phyloP scores from a whole-genome alignment of 1,140 invertebrate genomes.

The Idris sp. region DNA sequence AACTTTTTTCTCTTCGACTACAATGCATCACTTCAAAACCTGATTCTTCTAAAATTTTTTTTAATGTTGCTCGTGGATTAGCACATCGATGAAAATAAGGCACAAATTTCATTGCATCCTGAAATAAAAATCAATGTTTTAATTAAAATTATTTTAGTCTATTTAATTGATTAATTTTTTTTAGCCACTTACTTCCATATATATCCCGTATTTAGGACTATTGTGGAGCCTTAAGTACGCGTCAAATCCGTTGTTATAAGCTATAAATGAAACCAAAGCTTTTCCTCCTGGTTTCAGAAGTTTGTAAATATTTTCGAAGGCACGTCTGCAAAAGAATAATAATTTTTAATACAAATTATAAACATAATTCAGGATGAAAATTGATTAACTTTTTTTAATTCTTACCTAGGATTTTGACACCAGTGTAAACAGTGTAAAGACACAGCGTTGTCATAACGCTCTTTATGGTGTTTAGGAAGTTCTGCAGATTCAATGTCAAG shows the following conservation, averaged over 20 bases:
- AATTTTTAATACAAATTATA: too few species aligned
- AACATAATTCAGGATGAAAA: too few species aligned
- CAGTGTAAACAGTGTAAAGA: conserved; percentile 92
- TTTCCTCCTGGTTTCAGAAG: conserved; percentile 83
- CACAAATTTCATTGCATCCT: conserved; percentile 71
- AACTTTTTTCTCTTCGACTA: conserved; percentile 81
- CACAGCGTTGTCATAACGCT: conserved; percentile 84
- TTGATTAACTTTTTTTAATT: background rate
- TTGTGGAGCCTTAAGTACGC: conserved; percentile 82
- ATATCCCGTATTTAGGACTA: conserved; percentile 81
- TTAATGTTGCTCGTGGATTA: conserved; percentile 82
- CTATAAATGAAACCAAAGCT: conserved; percentile 84
- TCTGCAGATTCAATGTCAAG: conserved; percentile 82
- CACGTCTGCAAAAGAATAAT: conserved; percentile 75
- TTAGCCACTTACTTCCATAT: conserved; percentile 79
- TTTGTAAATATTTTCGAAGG: conserved; percentile 82
- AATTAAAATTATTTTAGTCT: background rate
- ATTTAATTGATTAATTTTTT: conserved; percentile 1
- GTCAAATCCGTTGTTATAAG: conserved; percentile 84
- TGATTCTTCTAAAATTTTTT: conserved; percentile 80
- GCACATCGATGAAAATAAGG: conserved; percentile 72
- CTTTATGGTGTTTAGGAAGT: conserved; percentile 76
- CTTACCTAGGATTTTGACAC: conserved; percentile 85
- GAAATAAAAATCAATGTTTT: conserved; percentile 9
- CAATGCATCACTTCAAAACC: conserved; percentile 85